Conservation (phyloP, 2,797 vertebrate species). For the Squalus acanthias region DNA sequence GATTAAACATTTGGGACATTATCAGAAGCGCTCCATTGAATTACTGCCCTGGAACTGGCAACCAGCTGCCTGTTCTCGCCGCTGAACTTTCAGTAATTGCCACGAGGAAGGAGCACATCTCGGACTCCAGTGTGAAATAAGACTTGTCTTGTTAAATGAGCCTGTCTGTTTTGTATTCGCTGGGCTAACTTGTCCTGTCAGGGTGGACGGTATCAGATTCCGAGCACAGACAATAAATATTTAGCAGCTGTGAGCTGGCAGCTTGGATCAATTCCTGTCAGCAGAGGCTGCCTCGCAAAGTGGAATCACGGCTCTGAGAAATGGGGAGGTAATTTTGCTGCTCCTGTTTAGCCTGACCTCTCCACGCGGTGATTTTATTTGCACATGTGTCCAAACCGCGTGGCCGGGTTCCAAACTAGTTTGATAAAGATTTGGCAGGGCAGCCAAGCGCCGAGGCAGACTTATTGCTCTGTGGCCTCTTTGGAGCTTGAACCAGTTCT, state of each 20-base stretch:
- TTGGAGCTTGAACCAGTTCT: neutral
- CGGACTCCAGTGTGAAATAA: neutral
- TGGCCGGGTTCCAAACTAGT: neutral
- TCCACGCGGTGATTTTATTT: neutral
- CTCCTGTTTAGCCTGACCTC: conserved; percentile 2
- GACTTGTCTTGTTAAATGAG: conserved; percentile 13
- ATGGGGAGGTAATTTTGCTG: conserved; percentile 4
- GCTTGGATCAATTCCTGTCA: conserved; percentile 8
- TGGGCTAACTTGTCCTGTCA: neutral
- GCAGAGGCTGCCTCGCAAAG: neutral
- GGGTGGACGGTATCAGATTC: conserved; percentile 7
- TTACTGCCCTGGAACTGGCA: too few species aligned
- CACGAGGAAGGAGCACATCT: neutral
- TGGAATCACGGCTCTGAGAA: neutral
- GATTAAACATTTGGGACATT: neutral
- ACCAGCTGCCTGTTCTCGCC: neutral
- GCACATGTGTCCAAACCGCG: neutral
- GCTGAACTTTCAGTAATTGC: neutral
- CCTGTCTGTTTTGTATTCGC: neutral
- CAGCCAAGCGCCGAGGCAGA: neutral
- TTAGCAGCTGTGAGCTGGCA: neutral
- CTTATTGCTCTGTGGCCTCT: neutral
- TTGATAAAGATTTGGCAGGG: conserved; percentile 17
- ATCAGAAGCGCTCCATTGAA: neutral
- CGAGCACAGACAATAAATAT: conserved; percentile 35